Conservation (phyloP, 2,113 vertebrate genomes). For the Abramis brama region DNA sequence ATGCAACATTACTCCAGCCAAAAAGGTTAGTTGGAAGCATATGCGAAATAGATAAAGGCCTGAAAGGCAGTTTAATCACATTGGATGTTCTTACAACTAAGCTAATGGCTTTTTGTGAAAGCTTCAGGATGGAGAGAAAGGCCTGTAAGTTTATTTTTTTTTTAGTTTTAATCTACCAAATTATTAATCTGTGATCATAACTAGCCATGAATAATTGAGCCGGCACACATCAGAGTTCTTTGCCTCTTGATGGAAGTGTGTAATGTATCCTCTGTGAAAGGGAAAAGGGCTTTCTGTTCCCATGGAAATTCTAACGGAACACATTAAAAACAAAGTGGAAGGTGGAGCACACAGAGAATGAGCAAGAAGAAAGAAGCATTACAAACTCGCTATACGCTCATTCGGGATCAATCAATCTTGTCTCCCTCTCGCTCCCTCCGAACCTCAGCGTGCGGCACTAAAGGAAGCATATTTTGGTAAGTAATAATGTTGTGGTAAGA, state of each 20-base stretch:
- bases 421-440: constrained; percentile 52
- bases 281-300: constrained; percentile 45
- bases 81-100: constrained; percentile 31
- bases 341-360: constrained; percentile 56
- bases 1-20: constrained; percentile 48
- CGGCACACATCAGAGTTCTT: constrained; percentile 40
- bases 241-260: constrained; percentile 43
- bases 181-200: constrained; percentile 61
- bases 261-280: constrained; percentile 43
- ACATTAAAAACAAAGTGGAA: constrained; percentile 38
- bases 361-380: constrained; percentile 72
- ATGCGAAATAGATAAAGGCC: constrained; percentile 50
- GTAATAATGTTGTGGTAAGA: constrained; percentile 72
- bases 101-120: constrained; percentile 44
- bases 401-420: constrained; percentile 76
- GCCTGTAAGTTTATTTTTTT: constrained; percentile 42
- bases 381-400: constrained; percentile 68
- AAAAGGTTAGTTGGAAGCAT: constrained; percentile 52
- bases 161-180: constrained; percentile 51
- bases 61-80: constrained; percentile 51
- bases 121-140: constrained; percentile 2
- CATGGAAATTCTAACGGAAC: constrained; percentile 48
- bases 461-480: constrained; percentile 62
- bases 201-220: constrained; percentile 56
- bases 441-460: constrained; percentile 41